Base-by-base conservation (phyloP, 2,113 vertebrate species). In the Hippolais icterina region DNA sequence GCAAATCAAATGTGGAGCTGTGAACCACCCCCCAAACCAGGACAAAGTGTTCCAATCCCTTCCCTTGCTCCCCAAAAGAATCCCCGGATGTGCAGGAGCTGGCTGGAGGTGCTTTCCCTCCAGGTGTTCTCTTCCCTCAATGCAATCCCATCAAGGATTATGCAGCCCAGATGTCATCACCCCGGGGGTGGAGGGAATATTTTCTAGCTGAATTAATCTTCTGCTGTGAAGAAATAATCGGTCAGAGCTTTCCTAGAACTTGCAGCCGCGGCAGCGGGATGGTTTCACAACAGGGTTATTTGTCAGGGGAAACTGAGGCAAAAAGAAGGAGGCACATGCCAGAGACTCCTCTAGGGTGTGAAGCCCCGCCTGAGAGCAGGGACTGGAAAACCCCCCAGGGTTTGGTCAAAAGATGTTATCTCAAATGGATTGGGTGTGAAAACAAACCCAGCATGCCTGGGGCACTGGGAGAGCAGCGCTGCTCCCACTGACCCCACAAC, bases 361-460 rank as follows among this genome's bases (percentile, higher is more conserved):
- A 66, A 78, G 18, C 42, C 35, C 39, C 54, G 9, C 53, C 33
- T 71, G 71, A 47, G n/a, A 78, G 42, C 17, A 31, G 33, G 44
- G 41, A 8, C 27, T 42, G 28, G 29, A 39, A 39, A 57, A 57
- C 28, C 11, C 46, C 29, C 1, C 31, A 1, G 9, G 10, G 3
- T 39, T 52, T 33, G 46, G 8, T 23, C 27, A 9, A 6, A 12
- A 71, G 65, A 8, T 33, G 64, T 49, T 50, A 15, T 31, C 56
- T 14, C 1, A 1, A 6, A 12, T 0, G 3, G 28, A 1, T 0
- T 6, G 41, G 49, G 68, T 35, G 31, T 8, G 14, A 54, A 54
- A 78, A 4, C 15, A 57, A 25, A 6, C 3, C 54, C 68, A 14
- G 14, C 28, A 2, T 6, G 21, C 31, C 44, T 0, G 17, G 49